Percentiles rank a stretch among this genome's conserved stretches.
Evolutionary conservation across 2,113 vertebrate species (phyloP).

Genomic region (Cyanoramphus novaezelandiae): DNA sequence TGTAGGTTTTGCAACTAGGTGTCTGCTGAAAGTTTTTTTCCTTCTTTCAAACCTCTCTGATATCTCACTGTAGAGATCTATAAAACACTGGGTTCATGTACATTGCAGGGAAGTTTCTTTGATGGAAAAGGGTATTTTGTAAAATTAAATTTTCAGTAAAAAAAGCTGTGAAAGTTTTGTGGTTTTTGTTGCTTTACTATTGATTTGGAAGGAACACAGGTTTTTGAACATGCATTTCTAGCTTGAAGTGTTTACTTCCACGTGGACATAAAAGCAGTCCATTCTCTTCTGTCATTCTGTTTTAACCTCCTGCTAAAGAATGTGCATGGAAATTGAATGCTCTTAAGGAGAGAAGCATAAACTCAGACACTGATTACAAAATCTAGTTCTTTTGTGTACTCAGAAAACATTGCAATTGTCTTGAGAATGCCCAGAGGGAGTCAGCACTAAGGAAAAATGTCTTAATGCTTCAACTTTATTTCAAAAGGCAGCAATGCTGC

Average conservation of each 20-base stretch:
- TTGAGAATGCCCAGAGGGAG: constrained; percentile 56
- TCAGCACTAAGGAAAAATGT: constrained; percentile 18
- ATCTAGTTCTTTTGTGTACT: constrained; percentile 46
- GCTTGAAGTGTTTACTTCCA: neutral
- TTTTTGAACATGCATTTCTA: constrained; percentile 3
- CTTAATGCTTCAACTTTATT: constrained; percentile 34
- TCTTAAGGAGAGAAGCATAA: constrained; percentile 54
- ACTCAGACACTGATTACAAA: constrained; percentile 58
- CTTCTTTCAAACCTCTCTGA: constrained; percentile 61
- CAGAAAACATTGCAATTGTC: constrained; percentile 49
- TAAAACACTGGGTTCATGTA: constrained; percentile 42
- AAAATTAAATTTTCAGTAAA: constrained; percentile 78
- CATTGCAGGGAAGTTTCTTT: constrained; percentile 69
- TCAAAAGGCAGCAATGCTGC: neutral
- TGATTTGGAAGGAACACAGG: constrained; percentile 1
- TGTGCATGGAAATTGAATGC: constrained; percentile 56
- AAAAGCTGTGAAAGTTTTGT: constrained; percentile 66
- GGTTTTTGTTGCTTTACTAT: constrained; percentile 46
- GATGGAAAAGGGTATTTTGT: constrained; percentile 79
- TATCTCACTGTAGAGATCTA: constrained; percentile 59
- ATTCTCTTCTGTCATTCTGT: constrained; percentile 24
- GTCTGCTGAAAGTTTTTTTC: constrained; percentile 66
- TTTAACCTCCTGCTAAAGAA: constrained; percentile 44
- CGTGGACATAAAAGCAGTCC: constrained; percentile 18
- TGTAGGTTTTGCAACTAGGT: constrained; percentile 72